Conservation (phyloP, 2,797 vertebrate species). For the Tiaroga cobitis region DNA sequence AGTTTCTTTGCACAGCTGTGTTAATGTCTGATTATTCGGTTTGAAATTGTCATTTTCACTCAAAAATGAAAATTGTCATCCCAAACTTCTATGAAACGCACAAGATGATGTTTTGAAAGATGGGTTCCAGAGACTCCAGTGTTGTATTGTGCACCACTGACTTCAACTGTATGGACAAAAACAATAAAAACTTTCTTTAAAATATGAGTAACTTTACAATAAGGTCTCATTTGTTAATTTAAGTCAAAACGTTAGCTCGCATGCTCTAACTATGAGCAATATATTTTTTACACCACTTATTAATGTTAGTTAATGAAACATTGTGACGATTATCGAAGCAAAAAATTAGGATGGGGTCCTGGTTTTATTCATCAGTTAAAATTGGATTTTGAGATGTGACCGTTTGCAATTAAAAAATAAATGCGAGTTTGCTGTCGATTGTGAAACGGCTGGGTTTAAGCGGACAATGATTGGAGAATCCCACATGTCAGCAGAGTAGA, state of each 20-base stretch:
- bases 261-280: background rate
- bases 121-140: background rate
- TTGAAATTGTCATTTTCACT: background rate
- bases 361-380: background rate
- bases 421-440: no score
- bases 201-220: background rate
- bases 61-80: background rate
- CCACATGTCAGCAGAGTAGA: no score
- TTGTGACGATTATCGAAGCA: background rate
- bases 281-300: background rate
- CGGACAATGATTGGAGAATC: no score
- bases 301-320: no score
- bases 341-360: background rate
- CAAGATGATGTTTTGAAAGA: background rate
- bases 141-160: background rate
- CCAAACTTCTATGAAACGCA: background rate
- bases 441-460: no score
- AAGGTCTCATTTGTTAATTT: background rate
- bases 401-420: no score
- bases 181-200: background rate
- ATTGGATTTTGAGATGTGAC: no score
- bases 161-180: background rate
- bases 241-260: background rate
- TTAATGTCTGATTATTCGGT: background rate
- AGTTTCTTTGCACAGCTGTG: constrained; percentile 27